Evolutionary conservation across 1,140 invertebrate species (phyloP).

Genomic region (Metaphire vulgaris): DNA sequence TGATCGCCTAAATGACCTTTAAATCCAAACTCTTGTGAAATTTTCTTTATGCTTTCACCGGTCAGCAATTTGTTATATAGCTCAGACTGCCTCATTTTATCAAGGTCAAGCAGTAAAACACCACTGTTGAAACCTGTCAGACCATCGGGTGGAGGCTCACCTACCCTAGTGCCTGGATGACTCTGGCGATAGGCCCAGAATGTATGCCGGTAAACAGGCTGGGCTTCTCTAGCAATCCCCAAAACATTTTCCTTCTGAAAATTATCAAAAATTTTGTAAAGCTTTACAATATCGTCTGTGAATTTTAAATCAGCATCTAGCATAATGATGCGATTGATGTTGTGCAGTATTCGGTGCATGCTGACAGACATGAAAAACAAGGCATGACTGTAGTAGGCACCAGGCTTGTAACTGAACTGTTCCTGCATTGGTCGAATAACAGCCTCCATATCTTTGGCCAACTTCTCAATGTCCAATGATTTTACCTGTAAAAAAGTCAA

Average conservation of each 20-base stretch:
- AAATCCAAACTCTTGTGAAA: conserved; percentile 64
- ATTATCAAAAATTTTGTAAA: conserved; percentile 64
- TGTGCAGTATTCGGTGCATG: conserved; percentile 62
- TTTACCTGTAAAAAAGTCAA: conserved; percentile 53
- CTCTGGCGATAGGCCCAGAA: conserved; percentile 63
- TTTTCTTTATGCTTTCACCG: conserved; percentile 56
- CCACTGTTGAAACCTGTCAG: conserved; percentile 76
- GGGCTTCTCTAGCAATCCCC: conserved; percentile 69
- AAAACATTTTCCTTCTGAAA: conserved; percentile 62
- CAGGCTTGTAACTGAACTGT: conserved; percentile 68
- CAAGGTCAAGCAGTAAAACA: conserved; percentile 67
- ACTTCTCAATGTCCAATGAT: conserved; percentile 60
- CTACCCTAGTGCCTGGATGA: conserved; percentile 55
- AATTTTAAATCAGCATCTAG: conserved; percentile 76
- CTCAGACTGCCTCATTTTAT: conserved; percentile 60
- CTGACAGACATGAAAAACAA: conserved; percentile 74
- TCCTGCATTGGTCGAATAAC: conserved; percentile 65
- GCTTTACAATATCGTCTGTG: conserved; percentile 61
- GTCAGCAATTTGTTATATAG: conserved; percentile 59
- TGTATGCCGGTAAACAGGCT: conserved; percentile 73
- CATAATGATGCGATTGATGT: conserved; percentile 61
- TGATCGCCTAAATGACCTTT: conserved; percentile 78
- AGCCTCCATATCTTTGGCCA: conserved; percentile 59
- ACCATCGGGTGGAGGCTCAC: conserved; percentile 57
- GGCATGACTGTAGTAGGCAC: conserved; percentile 73